These are phyloP conservation scores for Lophura nycthemera DNA, from an alignment of 2,113 vertebrate genomes.

Conservation along the genomic window DNA sequence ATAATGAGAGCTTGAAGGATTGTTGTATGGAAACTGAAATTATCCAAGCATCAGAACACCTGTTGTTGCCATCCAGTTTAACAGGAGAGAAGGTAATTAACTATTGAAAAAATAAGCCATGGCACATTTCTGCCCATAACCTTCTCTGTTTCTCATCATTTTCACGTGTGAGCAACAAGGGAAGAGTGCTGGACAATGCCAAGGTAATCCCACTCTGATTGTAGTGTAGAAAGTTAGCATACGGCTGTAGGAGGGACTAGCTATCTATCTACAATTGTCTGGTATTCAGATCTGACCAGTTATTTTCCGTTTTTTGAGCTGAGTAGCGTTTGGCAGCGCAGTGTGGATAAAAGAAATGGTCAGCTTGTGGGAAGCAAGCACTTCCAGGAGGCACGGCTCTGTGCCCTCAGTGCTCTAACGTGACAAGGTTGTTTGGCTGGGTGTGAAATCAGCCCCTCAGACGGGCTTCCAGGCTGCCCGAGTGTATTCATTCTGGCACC, in stretches of 20 bases:
- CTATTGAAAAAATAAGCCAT: background rate
- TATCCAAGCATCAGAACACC: background rate
- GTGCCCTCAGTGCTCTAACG: background rate
- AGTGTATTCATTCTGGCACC: conserved; percentile 6
- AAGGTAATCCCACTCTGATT: background rate
- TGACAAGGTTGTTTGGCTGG: background rate
- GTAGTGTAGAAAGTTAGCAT: background rate
- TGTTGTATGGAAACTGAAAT: background rate
- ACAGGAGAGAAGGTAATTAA: background rate
- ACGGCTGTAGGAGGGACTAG: background rate
- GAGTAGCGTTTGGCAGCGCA: background rate
- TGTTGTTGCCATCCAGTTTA: background rate
- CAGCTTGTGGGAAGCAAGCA: background rate
- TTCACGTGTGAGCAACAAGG: background rate
- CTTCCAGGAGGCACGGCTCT: background rate
- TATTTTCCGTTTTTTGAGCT: background rate
- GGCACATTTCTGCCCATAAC: background rate
- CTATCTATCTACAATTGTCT: background rate
- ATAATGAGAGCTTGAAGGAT: background rate
- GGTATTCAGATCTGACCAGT: background rate
- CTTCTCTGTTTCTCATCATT: background rate
- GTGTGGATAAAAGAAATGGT: background rate
- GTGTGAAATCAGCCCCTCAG: conserved; percentile 8
- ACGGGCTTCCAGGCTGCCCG: background rate
- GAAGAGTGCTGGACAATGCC: background rate